Conservation (phyloP, 2,888 invertebrate genomes). For the Tridacna crocea region DNA sequence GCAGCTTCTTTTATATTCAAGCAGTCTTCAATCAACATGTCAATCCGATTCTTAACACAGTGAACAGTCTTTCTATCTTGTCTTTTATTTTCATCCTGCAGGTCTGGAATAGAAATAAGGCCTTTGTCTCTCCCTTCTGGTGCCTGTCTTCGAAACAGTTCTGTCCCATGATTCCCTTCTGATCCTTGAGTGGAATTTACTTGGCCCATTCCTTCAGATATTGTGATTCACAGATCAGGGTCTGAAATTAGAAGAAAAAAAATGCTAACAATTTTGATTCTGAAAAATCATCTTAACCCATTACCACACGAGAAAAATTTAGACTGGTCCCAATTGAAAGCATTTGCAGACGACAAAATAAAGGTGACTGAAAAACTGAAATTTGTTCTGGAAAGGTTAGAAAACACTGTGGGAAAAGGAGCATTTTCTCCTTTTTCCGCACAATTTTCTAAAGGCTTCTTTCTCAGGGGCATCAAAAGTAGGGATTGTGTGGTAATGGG, state of each 20-base stretch:
- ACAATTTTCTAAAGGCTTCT: not conserved
- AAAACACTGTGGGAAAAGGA: not conserved
- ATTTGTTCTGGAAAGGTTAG: not conserved
- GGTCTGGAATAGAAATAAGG: not conserved
- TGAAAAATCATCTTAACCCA: not conserved
- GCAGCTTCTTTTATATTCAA: slow-evolving; percentile 46
- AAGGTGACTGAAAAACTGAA: not conserved
- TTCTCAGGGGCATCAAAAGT: too few species aligned
- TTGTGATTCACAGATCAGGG: not conserved
- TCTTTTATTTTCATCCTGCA: slow-evolving; percentile 15
- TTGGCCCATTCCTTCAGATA: slow-evolving; percentile 16
- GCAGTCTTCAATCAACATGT: slow-evolving; percentile 67
- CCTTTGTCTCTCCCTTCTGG: not conserved
- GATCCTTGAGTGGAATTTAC: not conserved
- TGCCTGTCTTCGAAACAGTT: not conserved
- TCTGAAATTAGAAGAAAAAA: not conserved
- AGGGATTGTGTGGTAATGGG: not conserved
- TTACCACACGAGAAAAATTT: not conserved
- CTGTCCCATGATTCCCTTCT: not conserved
- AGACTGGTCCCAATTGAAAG: not conserved
- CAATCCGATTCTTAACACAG: slow-evolving; percentile 67
- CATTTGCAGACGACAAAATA: not conserved
- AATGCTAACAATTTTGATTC: not conserved
- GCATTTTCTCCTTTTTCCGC: not conserved
- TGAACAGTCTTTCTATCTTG: slow-evolving; percentile 15